Percentiles rank a stretch among this genome's conserved stretches.
phyloP scores from a whole-genome alignment of 2,797 vertebrate species.

The Simalia tracyae region DNA sequence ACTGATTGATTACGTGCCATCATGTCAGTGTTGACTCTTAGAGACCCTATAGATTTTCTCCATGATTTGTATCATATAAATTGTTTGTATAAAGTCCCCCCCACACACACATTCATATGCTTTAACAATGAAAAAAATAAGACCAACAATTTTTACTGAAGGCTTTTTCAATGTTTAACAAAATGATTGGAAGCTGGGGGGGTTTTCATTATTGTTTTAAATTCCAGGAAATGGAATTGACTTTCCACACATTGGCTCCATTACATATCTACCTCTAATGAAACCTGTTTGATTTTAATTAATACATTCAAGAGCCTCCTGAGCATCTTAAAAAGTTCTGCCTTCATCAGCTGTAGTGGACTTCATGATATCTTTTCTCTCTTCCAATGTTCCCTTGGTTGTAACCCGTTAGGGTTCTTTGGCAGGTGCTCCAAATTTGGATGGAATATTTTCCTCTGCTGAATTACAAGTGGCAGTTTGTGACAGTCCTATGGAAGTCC shows the following conservation, averaged over 20 bases:
- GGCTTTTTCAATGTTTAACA: background rate
- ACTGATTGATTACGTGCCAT: background rate
- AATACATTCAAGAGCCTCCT: background rate
- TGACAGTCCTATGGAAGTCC: conserved; percentile 26
- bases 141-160: background rate
- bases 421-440: background rate
- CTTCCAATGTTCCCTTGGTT: background rate
- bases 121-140: background rate
- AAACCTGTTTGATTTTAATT: too few species aligned
- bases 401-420: background rate
- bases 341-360: background rate
- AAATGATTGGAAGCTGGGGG: background rate
- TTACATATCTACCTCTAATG: background rate
- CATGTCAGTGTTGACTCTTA: background rate
- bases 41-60: background rate
- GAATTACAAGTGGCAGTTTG: conserved; percentile 21
- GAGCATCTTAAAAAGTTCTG: background rate
- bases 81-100: background rate
- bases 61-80: background rate
- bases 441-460: background rate
- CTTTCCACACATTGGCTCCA: background rate
- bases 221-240: background rate
- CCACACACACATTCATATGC: background rate
- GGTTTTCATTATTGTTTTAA: background rate
- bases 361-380: background rate